Conservation (phyloP, 2,888 invertebrate species). For the Magallana nippona region DNA sequence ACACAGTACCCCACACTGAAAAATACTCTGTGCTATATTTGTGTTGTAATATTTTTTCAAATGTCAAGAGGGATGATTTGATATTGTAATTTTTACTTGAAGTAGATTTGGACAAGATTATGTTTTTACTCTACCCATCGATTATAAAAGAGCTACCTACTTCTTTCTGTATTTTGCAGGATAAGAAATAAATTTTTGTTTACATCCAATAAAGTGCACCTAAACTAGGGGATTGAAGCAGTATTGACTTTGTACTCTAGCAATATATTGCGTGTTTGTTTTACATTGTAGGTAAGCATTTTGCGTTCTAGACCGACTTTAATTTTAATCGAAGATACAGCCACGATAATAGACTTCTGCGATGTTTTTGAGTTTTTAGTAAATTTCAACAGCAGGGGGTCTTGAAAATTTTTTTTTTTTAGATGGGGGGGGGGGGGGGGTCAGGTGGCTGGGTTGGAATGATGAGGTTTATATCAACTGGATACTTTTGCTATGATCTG, state of each 20-base stretch:
- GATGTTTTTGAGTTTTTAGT: too few relatives aligned
- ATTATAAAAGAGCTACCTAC: not conserved
- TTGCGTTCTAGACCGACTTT: constrained; percentile 6
- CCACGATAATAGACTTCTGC: not conserved
- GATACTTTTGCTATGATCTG: too few relatives aligned
- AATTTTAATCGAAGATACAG: not conserved
- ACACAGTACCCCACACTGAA: constrained; percentile 21
- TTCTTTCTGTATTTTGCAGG: too few relatives aligned
- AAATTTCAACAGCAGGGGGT: too few relatives aligned
- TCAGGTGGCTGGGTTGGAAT: too few relatives aligned
- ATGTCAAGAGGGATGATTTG: not conserved
- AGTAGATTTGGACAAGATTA: not conserved
- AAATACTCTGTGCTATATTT: constrained; percentile 6
- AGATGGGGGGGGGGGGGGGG: too few relatives aligned
- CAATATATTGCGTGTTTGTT: not conserved
- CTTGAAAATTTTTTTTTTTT: too few relatives aligned
- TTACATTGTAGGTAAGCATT: not conserved
- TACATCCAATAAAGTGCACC: not conserved
- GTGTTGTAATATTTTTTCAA: not conserved
- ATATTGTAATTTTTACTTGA: not conserved
- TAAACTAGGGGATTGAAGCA: not conserved
- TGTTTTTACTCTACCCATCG: not conserved
- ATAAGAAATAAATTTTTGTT: not conserved
- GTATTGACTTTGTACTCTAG: not conserved
- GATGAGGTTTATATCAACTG: too few relatives aligned